Conservation (phyloP, 2,797 vertebrate genomes). For the Malacoctenus gilli region DNA sequence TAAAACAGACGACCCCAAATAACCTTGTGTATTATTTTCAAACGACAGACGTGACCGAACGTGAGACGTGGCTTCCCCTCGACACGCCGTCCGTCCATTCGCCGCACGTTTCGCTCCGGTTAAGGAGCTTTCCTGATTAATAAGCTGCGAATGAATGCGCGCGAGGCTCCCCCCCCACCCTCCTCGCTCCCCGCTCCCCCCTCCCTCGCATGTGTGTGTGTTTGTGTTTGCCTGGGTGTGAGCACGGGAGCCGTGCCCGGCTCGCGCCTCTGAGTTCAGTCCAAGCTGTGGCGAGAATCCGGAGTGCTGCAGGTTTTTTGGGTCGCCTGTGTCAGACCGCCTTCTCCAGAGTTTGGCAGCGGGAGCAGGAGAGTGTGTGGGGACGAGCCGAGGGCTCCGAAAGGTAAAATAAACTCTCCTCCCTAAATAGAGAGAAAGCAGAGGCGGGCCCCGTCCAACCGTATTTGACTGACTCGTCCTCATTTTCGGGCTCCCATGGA, state of each 20-base stretch:
- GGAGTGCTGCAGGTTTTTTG: conserved; percentile 58
- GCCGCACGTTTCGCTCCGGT: conserved; percentile 7
- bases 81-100: conserved; percentile 27
- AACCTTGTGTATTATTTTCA: conserved; percentile 47
- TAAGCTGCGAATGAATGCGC: conserved; percentile 25
- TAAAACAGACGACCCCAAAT: conserved; percentile 49
- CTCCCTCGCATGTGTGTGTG: not conserved
- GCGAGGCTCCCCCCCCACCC: too few species aligned
- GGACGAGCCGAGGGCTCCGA: conserved; percentile 51
- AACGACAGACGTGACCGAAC: conserved; percentile 60
- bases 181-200: too few species aligned
- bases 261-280: conserved; percentile 46
- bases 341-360: conserved; percentile 56
- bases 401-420: conserved; percentile 69
- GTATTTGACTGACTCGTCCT: conserved; percentile 46
- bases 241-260: conserved; percentile 41
- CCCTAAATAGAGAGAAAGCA: conserved; percentile 53
- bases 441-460: conserved; percentile 24
- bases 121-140: conserved; percentile 25
- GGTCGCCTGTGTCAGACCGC: conserved; percentile 59
- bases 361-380: conserved; percentile 37
- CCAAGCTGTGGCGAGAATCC: conserved; percentile 60
- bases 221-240: conserved; percentile 43
- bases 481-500: conserved; percentile 70
- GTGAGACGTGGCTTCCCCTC: conserved; percentile 45